These are phyloP conservation scores for Virgularia gustaviana DNA, from an alignment of 92 coral and sea anemone genomes.

Conservation along the genomic window DNA sequence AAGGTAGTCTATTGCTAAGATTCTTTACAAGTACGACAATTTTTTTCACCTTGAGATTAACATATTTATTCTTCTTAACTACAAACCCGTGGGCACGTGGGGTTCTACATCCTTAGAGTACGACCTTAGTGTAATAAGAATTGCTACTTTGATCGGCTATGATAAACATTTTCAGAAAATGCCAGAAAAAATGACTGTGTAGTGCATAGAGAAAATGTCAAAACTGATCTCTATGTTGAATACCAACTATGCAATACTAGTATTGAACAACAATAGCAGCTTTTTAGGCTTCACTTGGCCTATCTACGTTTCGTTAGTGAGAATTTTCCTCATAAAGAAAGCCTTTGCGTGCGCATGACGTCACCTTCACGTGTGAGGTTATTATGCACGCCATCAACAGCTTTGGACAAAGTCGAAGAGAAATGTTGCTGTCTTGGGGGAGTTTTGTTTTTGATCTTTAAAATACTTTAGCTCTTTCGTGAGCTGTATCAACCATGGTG, in stretches of 20 bases:
- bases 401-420: conserved; percentile 33
- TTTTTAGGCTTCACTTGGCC: too few species aligned
- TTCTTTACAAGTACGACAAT: neutral
- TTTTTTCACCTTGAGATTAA: conserved; percentile 28
- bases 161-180: neutral
- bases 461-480: conserved; percentile 64
- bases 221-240: too few species aligned
- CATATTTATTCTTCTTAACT: conserved; percentile 49
- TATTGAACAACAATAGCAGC: too few species aligned
- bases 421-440: too few species aligned
- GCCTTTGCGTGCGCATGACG: conserved; percentile 99
- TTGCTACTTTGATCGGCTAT: conserved; percentile 62
- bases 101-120: conserved; percentile 74
- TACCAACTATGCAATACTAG: too few species aligned
- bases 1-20: too few species aligned
- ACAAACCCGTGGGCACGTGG: conserved; percentile 68
- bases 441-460: conserved; percentile 62
- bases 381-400: conserved; percentile 98
- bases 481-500: conserved; percentile 78
- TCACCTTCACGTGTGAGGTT: conserved; percentile 69
- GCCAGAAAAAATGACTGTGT: neutral
- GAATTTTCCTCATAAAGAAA: conserved; percentile 32
- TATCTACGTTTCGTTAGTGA: too few species aligned
- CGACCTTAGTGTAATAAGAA: conserved; percentile 57
- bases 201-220: too few species aligned